phyloP scores from a whole-genome alignment of 2,888 invertebrate genomes.

The Ypsolopha sequella region DNA sequence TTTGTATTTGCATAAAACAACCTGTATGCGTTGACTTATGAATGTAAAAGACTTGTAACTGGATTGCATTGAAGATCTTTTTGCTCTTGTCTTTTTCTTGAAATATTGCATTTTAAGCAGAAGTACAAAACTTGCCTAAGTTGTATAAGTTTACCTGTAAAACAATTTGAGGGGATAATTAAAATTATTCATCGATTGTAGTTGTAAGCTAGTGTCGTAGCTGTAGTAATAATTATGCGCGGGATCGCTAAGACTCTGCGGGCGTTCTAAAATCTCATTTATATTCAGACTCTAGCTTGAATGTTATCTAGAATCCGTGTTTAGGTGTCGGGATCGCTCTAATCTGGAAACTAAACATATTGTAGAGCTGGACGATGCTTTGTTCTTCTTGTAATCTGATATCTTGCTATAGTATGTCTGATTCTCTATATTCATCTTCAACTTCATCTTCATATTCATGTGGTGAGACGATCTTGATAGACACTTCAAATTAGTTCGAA shows the following conservation, averaged over 20 bases:
- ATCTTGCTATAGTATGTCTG: not conserved
- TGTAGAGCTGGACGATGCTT: constrained; percentile 57
- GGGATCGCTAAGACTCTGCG: constrained; percentile 46
- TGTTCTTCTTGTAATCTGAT: constrained; percentile 30
- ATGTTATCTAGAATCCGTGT: constrained; percentile 70
- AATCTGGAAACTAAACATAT: constrained; percentile 69
- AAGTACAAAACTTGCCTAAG: not conserved
- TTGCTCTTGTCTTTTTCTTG: too few relatives aligned
- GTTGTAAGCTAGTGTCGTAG: constrained; percentile 35
- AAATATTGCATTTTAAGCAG: too few relatives aligned
- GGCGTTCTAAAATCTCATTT: constrained; percentile 65
- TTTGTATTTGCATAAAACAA: not conserved
- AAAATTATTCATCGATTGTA: constrained; percentile 41
- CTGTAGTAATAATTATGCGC: constrained; percentile 55
- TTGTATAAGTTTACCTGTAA: not conserved
- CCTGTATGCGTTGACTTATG: too few relatives aligned
- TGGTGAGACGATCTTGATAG: too few relatives aligned
- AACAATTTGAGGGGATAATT: constrained; percentile 15
- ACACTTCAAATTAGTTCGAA: too few relatives aligned
- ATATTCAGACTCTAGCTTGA: constrained; percentile 67
- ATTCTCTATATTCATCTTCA: too few relatives aligned
- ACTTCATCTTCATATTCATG: too few relatives aligned
- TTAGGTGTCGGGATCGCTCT: constrained; percentile 68
- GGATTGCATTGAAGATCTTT: too few relatives aligned
- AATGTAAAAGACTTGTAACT: too few relatives aligned